Conservation (phyloP, 1,140 invertebrate species). For the Agrilus planipennis region DNA sequence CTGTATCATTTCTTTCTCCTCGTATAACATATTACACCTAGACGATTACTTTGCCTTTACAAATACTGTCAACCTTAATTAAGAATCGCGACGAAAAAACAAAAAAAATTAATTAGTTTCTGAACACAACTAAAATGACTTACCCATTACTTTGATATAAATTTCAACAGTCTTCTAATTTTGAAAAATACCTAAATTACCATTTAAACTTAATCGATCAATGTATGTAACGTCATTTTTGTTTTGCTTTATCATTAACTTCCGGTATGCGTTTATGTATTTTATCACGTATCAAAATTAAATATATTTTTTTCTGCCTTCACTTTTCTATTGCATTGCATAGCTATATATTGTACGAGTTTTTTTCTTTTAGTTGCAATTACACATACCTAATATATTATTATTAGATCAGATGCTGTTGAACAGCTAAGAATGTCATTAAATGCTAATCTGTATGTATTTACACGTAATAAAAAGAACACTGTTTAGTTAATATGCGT, state of each 20-base stretch:
- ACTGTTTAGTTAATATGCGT: too few relatives aligned
- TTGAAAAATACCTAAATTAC: conserved; percentile 6
- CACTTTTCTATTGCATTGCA: conserved; percentile 4
- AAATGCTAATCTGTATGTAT: too few relatives aligned
- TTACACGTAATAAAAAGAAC: too few relatives aligned
- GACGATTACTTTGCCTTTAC: neutral
- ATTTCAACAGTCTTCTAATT: conserved; percentile 6
- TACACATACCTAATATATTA: neutral
- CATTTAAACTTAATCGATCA: conserved; percentile 6
- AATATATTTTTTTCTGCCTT: conserved; percentile 6
- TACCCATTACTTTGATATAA: conserved; percentile 7
- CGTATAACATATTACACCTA: conserved; percentile 1
- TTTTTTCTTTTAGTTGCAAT: neutral
- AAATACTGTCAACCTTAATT: conserved; percentile 6
- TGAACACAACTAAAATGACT: too few relatives aligned
- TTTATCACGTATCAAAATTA: conserved; percentile 2
- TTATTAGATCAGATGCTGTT: neutral
- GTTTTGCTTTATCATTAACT: conserved; percentile 3
- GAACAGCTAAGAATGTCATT: too few relatives aligned
- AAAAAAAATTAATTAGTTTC: too few relatives aligned
- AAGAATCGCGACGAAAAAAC: conserved; percentile 1
- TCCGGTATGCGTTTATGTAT: conserved; percentile 1
- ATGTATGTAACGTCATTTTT: conserved; percentile 4
- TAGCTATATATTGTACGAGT: conserved; percentile 3
- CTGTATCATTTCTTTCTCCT: too few relatives aligned